Base-by-base conservation (phyloP, 2,113 vertebrate species). In the Misgurnus anguillicaudatus region DNA sequence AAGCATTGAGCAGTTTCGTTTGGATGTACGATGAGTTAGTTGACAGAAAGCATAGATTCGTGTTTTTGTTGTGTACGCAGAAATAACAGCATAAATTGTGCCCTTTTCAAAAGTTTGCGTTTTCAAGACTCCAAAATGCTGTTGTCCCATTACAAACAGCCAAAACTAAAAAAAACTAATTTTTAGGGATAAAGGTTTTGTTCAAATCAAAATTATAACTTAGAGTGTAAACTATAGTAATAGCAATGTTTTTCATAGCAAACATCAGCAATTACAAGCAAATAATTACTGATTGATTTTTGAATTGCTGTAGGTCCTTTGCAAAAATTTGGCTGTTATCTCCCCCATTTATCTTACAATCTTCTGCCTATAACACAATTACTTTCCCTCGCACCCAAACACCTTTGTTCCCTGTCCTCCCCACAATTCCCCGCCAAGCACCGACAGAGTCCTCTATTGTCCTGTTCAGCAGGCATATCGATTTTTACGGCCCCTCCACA, bases 401-500 rank as follows among this genome's bases (percentile, higher is more conserved):
- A 79, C 64, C 47, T 47, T 45, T 58, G 31, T 69, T 66, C 21
- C 41, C 66, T 51, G 69, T 74, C 64, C 42, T 60, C 51, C 61
- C 61, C 17, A 11, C 38, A 36, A 41, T 79, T 74, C 71, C 42
- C 55, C 62, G 42, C 38, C 60, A 64, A 62, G 69, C 60, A 76
- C 38, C 72, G 77, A 48, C 70, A 77, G 58, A 79, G 64, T 41
- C 67, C 63, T 61, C 77, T 57, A 82, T 86, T 86, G 85, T 84
- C 71, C 77, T 17, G 51, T 38, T 31, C 73, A 69, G 70, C 67
- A 76, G 75, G 53, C 65, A 80, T 78, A 72, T 77, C 42, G 68
- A 84, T 82, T 82, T 86, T 82, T 84, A 84, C 77, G 62, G 80
- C 64, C 45, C 64, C 24, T 71, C 61, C 63, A 62, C 13, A 84